phyloP scores from a whole-genome alignment of 2,113 vertebrate species.

The Helogale parvula region DNA sequence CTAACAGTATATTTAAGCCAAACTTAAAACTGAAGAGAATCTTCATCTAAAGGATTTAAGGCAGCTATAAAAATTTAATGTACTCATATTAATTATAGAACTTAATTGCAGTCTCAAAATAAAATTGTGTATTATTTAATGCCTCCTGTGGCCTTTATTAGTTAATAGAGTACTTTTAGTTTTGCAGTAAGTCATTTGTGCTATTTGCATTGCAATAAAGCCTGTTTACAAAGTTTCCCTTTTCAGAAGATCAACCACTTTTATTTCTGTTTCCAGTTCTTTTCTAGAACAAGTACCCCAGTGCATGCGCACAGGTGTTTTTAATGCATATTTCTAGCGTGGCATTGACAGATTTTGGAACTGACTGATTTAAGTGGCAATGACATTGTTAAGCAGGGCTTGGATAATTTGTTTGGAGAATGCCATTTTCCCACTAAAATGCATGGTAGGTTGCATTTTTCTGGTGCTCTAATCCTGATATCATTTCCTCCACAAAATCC shows the following conservation, averaged over 20 bases:
- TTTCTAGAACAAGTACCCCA: background rate
- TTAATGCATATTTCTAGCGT: background rate
- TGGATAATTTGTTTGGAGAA: background rate
- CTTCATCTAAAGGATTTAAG: background rate
- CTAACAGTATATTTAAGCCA: conserved; percentile 36
- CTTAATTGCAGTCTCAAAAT: conserved; percentile 26
- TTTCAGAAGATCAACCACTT: background rate
- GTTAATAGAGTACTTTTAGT: conserved; percentile 15
- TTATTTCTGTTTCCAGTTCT: background rate
- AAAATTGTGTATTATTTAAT: conserved; percentile 14
- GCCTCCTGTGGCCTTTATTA: background rate
- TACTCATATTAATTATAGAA: conserved; percentile 38
- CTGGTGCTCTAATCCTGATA: background rate
- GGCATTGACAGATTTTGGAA: background rate
- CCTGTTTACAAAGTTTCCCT: background rate
- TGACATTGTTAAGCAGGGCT: background rate
- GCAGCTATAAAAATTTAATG: conserved; percentile 52
- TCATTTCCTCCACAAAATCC: background rate
- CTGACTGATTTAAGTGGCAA: background rate
- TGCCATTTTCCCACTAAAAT: background rate
- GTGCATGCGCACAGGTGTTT: background rate
- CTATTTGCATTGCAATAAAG: conserved; percentile 30
- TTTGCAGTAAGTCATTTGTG: conserved; percentile 35
- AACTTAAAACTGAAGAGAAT: conserved; percentile 20
- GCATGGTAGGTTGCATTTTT: background rate